Base-by-base conservation (phyloP, 2,888 invertebrate genomes). In the Sericinus montela region DNA sequence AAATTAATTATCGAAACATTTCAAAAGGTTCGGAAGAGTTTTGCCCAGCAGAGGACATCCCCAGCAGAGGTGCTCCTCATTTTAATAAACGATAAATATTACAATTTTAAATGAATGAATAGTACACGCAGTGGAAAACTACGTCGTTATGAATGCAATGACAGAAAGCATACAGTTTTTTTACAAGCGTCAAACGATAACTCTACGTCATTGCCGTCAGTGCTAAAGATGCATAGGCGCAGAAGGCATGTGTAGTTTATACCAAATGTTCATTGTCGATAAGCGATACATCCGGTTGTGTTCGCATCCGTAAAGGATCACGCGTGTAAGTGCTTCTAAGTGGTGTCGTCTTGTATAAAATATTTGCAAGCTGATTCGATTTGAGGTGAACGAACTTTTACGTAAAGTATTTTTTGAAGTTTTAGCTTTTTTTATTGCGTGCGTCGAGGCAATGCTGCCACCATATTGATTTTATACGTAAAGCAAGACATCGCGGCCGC, bases 401-500 rank as follows among this genome's bases (percentile, higher is more conserved):
- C 35, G 14, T 34, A 14, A 35, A 2, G 1, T 35, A 37, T 25
- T 25, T 25, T 25, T 5, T 25, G 7, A 25, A 2, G 7, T 25
- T 25, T 25, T 29, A 9, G 13, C 44, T 45, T 66, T 69, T 66
- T 60, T 67, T 57, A 57, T 63, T 59, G 57, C 59, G 62, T 67
- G 60, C 60, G 54, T 56, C 62, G 54, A 60, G 62, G 62, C 64
- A 23, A 67, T 66, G 67, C 64, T 69, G 66, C 56, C 61, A 62
- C 52, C 62, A 65, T 87, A 86, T 87, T 78, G 87, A 86, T 86
- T 84, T 81, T 81, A 69, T 59, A 67, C 63, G 67, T 66, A 63
- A 69, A 75, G 73, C 71, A 79, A 80, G 75, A 75, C 72, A 69
- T 63, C 67, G 68, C 64, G 68, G 69, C 58, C 64, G 69, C 58